phyloP scores from a whole-genome alignment of 2,797 vertebrate genomes.

The Enteromius trimaculatus region DNA sequence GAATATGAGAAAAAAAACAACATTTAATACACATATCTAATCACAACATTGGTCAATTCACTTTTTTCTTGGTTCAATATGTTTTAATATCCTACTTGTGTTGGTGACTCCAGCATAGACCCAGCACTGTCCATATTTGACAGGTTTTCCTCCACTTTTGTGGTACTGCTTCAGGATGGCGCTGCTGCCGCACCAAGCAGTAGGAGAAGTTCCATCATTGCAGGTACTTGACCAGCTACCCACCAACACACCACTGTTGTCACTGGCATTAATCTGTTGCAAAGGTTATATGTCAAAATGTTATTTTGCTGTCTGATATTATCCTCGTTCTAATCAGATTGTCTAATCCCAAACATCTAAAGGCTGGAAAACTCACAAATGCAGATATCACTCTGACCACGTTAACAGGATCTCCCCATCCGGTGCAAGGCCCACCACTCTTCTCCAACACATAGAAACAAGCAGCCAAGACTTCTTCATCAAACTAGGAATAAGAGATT shows the following conservation, averaged over 20 bases:
- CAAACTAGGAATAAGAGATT: conserved; percentile 74
- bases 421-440: conserved; percentile 75
- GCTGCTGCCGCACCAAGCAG: conserved; percentile 86
- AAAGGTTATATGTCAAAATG: not conserved
- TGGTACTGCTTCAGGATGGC: conserved; percentile 85
- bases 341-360: not conserved
- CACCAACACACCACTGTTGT: conserved; percentile 83
- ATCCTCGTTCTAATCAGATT: not conserved
- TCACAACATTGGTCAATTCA: not conserved
- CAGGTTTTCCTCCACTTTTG: conserved; percentile 69
- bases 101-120: conserved; percentile 86
- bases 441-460: conserved; percentile 84
- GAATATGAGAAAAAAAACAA: not conserved
- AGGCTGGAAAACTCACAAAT: conserved; percentile 77
- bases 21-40: not conserved
- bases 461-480: conserved; percentile 78
- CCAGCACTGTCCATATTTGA: conserved; percentile 90
- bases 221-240: conserved; percentile 86
- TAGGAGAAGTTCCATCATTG: conserved; percentile 83
- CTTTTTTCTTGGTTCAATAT: not conserved
- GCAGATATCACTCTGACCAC: conserved; percentile 83
- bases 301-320: not conserved
- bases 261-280: conserved; percentile 83
- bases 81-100: conserved; percentile 69
- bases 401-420: conserved; percentile 83